Evolutionary conservation across 2,888 invertebrate species (phyloP).

Genomic region (Alentia gelatinosa): DNA sequence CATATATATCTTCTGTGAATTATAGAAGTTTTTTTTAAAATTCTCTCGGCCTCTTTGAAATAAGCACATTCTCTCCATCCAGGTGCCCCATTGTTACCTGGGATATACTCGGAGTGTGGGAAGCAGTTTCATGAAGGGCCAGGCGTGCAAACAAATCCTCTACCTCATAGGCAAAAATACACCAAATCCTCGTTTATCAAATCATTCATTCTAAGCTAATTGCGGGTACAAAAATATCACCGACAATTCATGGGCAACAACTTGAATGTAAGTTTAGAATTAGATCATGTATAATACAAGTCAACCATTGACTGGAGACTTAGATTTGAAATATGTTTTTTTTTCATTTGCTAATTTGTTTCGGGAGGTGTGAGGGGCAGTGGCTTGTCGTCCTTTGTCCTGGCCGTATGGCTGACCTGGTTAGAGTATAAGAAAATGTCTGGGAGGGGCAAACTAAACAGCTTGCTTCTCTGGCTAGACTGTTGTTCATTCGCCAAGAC

Average conservation of each 20-base stretch:
- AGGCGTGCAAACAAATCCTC: no score
- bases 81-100: not conserved
- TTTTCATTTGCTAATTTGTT: not conserved
- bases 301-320: no score
- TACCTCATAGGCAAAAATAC: no score
- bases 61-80: not conserved
- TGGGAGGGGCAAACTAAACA: not conserved
- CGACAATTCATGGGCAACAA: not conserved
- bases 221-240: not conserved
- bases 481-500: slow-evolving; percentile 18
- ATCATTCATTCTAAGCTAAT: not conserved
- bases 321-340: no score
- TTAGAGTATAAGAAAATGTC: not conserved
- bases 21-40: no score
- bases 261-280: no score
- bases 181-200: not conserved
- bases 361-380: not conserved
- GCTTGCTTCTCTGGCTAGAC: not conserved
- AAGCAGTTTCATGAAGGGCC: no score
- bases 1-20: no score
- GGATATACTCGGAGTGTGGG: not conserved
- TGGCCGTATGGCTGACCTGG: slow-evolving; percentile 23
- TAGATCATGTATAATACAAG: no score
- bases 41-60: no score
- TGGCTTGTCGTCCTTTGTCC: not conserved